Conservation (phyloP, 2,888 invertebrate species). For the Ophion slaviceki region DNA sequence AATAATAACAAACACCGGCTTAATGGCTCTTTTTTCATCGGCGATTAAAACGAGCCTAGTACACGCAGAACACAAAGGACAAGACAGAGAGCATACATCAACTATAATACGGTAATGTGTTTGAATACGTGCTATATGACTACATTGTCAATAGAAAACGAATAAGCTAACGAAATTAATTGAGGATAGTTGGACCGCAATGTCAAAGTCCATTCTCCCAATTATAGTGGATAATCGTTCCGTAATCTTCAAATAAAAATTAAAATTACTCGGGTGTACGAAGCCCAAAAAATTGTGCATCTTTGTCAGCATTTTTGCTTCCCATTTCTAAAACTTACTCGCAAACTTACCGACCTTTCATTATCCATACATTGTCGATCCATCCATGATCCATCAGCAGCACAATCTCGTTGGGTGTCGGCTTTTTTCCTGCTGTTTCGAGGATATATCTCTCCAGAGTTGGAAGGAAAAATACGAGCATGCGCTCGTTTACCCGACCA, state of each 20-base stretch:
- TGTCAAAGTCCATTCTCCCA: not conserved
- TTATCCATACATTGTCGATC: not conserved
- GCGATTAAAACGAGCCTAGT: not conserved
- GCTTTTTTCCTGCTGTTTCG: not conserved
- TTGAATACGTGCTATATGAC: not conserved
- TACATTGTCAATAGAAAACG: not conserved
- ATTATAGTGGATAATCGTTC: not conserved
- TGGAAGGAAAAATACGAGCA: constrained; percentile 14
- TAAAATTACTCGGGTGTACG: not conserved
- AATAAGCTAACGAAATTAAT: not conserved
- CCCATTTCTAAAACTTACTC: not conserved
- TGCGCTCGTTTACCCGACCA: constrained; percentile 28
- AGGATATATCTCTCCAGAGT: not conserved
- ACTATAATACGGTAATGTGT: too few relatives aligned
- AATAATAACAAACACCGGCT: not conserved
- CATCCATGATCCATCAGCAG: not conserved
- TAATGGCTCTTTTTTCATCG: not conserved
- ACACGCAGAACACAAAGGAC: too few relatives aligned
- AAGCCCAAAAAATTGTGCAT: not conserved
- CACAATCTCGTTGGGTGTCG: not conserved
- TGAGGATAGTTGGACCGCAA: not conserved
- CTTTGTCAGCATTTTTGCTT: not conserved
- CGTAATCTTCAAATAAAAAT: not conserved
- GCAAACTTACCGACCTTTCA: not conserved
- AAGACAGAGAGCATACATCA: too few relatives aligned